phyloP scores from a whole-genome alignment of 2,797 vertebrate species.

The Caiman crocodilus region DNA sequence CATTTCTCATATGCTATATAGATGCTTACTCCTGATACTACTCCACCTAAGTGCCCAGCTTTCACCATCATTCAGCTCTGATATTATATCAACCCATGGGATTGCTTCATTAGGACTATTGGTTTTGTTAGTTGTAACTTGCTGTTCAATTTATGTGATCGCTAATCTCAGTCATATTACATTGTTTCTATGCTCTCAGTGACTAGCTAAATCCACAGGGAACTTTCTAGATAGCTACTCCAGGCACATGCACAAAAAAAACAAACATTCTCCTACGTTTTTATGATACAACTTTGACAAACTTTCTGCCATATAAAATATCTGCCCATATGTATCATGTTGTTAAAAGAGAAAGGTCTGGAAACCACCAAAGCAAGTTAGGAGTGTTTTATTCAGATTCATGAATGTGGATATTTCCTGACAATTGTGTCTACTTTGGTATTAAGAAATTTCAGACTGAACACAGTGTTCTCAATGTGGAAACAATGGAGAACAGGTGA shows the following conservation, averaged over 20 bases:
- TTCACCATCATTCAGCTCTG: too few relatives aligned
- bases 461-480: background rate
- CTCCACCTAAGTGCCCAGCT: too few relatives aligned
- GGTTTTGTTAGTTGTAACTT: background rate
- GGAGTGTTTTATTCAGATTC: background rate
- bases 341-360: background rate
- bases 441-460: background rate
- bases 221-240: background rate
- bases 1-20: background rate
- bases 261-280: background rate
- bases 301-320: background rate
- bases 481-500: rapidly evolving
- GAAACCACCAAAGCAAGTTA: background rate
- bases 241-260: background rate
- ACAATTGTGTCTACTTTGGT: rapidly evolving
- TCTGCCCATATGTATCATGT: background rate
- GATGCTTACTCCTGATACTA: background rate
- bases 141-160: background rate
- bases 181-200: rapidly evolving
- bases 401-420: rapidly evolving
- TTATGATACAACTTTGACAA: background rate
- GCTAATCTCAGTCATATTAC: background rate
- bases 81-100: too few relatives aligned
- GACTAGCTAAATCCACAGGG: rapidly evolving
- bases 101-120: background rate